Evolutionary conservation across 2,888 invertebrate species (phyloP).

Genomic region (Drosophila prostipennis): DNA sequence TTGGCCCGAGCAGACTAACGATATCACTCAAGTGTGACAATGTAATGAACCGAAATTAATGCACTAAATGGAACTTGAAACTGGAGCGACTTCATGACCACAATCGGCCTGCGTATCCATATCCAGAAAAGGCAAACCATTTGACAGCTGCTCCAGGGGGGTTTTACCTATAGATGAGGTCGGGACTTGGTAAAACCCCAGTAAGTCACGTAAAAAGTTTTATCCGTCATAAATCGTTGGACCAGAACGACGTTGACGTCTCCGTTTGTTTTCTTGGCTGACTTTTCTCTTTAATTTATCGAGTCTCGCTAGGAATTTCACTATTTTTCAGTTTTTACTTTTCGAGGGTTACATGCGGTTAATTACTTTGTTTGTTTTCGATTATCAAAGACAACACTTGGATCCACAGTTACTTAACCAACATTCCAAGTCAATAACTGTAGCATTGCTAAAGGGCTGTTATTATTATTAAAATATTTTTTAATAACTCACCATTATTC

Average conservation of each 20-base stretch:
- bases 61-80: slow-evolving; percentile 68
- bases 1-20: slow-evolving; percentile 26
- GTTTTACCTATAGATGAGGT: neutral
- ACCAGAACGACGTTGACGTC: slow-evolving; percentile 77
- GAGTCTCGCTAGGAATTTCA: slow-evolving; percentile 70
- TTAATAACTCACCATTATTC: slow-evolving; percentile 52
- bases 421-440: slow-evolving; percentile 10
- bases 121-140: slow-evolving; percentile 27
- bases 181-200: slow-evolving; percentile 3
- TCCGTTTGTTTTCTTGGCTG: slow-evolving; percentile 23
- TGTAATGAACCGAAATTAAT: slow-evolving; percentile 78
- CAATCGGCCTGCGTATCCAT: slow-evolving; percentile 26
- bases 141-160: slow-evolving; percentile 21
- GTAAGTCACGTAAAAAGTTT: slow-evolving; percentile 76
- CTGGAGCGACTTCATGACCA: slow-evolving; percentile 54
- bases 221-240: slow-evolving; percentile 78
- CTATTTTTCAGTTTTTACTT: slow-evolving; percentile 62
- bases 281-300: slow-evolving; percentile 56
- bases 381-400: slow-evolving; percentile 35
- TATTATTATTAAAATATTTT: neutral
- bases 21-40: slow-evolving; percentile 72
- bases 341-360: slow-evolving; percentile 60
- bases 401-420: slow-evolving; percentile 29
- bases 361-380: slow-evolving; percentile 76
- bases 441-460: too few relatives aligned